Evolutionary conservation across 2,888 invertebrate species (phyloP), one percentile per base, ranked within the genome.

Genomic region (Clostera curtula): DNA sequence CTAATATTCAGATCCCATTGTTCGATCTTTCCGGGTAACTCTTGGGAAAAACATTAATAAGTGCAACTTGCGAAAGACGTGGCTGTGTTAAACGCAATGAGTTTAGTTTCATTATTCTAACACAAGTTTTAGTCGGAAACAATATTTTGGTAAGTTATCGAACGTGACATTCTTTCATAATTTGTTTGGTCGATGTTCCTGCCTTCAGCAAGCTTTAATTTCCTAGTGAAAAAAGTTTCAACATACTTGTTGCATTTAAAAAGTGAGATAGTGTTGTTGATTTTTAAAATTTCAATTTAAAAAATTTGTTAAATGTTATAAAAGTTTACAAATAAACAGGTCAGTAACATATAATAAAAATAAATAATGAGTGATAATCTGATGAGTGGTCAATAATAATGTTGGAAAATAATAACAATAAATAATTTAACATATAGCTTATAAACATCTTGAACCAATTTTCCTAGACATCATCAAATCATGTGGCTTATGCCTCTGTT

Each of bases 1-100:
- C 72, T 79, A 74, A 71, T 76, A 75, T 80, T 80, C 68, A 67
- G 72, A 69, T 67, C 76, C 80, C 74, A 83, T 83, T 83, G 83
- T 82, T 77, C 65, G 20, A 42, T 65, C 62, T 69, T 77, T 77
- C 74, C 69, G 68, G 69, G 67, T 72, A 62, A 57, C 60, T 52
- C 52, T 61, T 68, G 67, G 66, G 72, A 74, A 74, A 70, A 71
- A 57, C 62, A 39, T 49, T 49, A 50, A 49, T 43, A 36, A 42
- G 50, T 54, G 57, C 48, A 38, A 45, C 59, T 74, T 70, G 67
- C 60, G 61, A 65, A 68, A 72, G 54, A 57, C 47, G 48, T 43
- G 36, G 40, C 34, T 40, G 29, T 43, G 34, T 40, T 45, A 49
- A 36, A 46, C 49, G 59, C 57, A 54, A 71, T 73, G 70, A 58